Evolutionary conservation across 2,797 vertebrate genomes (phyloP), one percentile per base, ranked within the genome.

Genomic region (Balearica regulorum): DNA sequence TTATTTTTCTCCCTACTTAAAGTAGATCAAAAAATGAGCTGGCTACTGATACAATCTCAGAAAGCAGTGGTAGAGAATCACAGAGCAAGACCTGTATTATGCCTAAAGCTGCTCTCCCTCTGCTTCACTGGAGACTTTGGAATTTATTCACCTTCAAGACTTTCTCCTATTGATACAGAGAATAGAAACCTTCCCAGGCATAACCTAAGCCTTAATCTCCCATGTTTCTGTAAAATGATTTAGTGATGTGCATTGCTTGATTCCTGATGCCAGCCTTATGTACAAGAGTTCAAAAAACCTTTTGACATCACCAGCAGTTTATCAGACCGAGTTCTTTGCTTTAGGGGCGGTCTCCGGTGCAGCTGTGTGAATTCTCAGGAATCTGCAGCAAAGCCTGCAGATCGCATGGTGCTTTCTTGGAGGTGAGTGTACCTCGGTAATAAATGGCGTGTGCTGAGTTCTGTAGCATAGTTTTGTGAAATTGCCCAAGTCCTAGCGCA

Each of bases 111-210:
- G 44, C 33, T 89, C 29, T 80, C 43, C 57, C 41, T 95, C 60
- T 90, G 66, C 81, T 91, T 94, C 75, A 43, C 28, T 89, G 60
- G 46, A 89, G 77, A 55, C n/a, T 87, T 39, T 78, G 76, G 6
- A 82, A 53, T 84, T 81, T 84, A 37, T 79, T 94, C 87, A 91
- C 85, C 87, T 96, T 93, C 83, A 69, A 69, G 85, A 72, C 2
- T 82, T 87, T 90, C 48, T 93, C 28, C 73, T 82, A 8, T 73
- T 94, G 80, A 84, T 70, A 73, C 3, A 88, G 73, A 88, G 89
- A 88, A 91, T 51, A 62, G 70, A 71, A 94, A 61, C 57, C 22
- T 78, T 75, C 33, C 65, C 31, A 78, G 80, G 87, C 83, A 82
- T 62, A 79, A 90, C 18, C 48, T 91, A 81, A 94, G 12, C 86